Base-by-base conservation (phyloP, 2,888 invertebrate genomes). In the Digitonthophagus gazella region DNA sequence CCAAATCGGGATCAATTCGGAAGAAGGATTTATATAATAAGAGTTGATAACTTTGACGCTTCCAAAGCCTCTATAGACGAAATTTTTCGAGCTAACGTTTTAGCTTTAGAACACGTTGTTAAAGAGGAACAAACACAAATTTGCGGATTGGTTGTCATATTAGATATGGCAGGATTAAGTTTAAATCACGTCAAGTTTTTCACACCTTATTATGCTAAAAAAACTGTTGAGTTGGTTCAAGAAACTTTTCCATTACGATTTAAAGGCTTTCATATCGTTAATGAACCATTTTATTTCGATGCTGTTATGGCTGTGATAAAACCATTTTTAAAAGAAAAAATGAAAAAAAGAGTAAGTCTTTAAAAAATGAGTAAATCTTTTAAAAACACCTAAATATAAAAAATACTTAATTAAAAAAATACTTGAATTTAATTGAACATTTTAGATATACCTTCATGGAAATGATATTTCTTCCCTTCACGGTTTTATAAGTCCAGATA, bases 271-370 rank as follows among this genome's bases (percentile, higher is more conserved):
- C 84, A 85, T 69, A 78, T 85, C 18, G 79, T 85, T 20, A 84
- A 84, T 71, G 84, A 85, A 73, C 84, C 85, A 4, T 84, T 83
- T 72, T 84, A 84, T 74, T 84, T 85, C 67, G 83, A 83, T 66
- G 83, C 83, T 11, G 77, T 83, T 14, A 81, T 82, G 92, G 85
- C 89, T 71, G 89, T 94, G 82, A 91, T 94, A 83, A 93, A 93
- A 83, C 93, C 93, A 4, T 91, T 94, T 79, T 87, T 93, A 73
- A 87, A 88, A 75, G 92, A 93, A 75, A 94, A 94, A 81, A 86
- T 94, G 22, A 89, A 89, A 81, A 90, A 85, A 77, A 87, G 92
- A 83, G 92, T 92, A 80, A 86, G 88, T 84, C 66, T 15, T 19
- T 5, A 58, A 14, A 15, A 64, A 22, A 6, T 15, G 16, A 58